These are phyloP conservation scores for Polyergus mexicanus DNA, from an alignment of 1,140 invertebrate genomes.

Conservation along the genomic window DNA sequence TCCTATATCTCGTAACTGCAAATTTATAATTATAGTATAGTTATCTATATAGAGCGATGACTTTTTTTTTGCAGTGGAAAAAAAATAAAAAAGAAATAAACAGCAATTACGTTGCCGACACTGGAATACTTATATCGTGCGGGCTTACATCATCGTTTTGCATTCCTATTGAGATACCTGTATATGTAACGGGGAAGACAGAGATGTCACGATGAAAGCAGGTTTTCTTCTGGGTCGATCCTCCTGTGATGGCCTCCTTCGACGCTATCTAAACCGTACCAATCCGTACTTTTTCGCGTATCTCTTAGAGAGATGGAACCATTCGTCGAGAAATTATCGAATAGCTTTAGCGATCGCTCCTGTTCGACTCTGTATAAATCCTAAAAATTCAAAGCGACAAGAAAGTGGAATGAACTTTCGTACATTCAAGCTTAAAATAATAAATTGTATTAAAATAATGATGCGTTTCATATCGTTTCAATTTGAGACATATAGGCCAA, in stretches of 20 bases:
- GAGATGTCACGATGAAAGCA: constrained; percentile 76
- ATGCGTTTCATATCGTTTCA: too few relatives aligned
- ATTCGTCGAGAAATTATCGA: background rate
- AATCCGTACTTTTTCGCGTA: constrained; percentile 50
- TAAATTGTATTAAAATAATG: too few relatives aligned
- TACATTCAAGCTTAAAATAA: too few relatives aligned
- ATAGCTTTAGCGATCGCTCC: background rate
- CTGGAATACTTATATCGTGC: background rate
- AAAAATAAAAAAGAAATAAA: background rate
- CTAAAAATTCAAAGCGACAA: too few relatives aligned
- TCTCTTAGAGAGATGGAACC: background rate
- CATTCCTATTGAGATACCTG: constrained; percentile 14
- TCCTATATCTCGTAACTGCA: background rate
- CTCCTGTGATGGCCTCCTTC: constrained; percentile 29
- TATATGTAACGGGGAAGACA: constrained; percentile 78
- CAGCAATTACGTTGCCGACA: background rate
- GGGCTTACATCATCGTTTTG: constrained; percentile 50
- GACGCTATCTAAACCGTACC: constrained; percentile 18
- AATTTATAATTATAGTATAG: background rate
- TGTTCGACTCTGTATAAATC: too few relatives aligned
- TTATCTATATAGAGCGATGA: background rate
- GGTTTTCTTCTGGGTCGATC: constrained; percentile 72
- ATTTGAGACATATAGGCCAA: too few relatives aligned
- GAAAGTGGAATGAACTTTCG: too few relatives aligned
- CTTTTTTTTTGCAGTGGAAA: background rate